Evolutionary conservation across 2,797 vertebrate genomes (phyloP).

Genomic region (Anableps anableps): DNA sequence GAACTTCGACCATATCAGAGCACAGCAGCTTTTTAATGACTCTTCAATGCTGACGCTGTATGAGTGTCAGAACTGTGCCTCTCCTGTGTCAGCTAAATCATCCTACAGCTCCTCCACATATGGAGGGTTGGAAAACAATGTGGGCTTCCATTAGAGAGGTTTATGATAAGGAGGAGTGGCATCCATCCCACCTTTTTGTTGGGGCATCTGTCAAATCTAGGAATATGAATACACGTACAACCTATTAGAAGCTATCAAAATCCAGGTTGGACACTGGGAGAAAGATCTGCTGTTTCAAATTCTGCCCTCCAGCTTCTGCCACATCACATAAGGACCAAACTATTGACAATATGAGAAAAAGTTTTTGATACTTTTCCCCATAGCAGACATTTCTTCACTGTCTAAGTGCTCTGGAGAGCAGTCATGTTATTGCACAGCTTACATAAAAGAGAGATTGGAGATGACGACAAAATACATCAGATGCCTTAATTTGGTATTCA

Average conservation of each 20-base stretch:
- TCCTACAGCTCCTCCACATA: conserved; percentile 3
- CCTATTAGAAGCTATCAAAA: background rate
- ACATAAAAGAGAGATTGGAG: conserved; percentile 3
- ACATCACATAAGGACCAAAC: background rate
- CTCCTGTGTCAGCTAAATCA: conserved; percentile 6
- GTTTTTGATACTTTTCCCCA: background rate
- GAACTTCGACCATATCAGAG: conserved; percentile 1
- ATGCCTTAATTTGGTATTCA: conserved; percentile 7
- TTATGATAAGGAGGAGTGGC: background rate
- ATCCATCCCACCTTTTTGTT: background rate
- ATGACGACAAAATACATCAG: background rate
- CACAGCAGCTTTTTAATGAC: background rate
- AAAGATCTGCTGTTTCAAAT: background rate
- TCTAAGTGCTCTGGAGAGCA: background rate
- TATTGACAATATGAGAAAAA: background rate
- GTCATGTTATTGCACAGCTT: background rate
- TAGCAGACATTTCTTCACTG: conserved; percentile 1
- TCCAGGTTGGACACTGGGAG: background rate
- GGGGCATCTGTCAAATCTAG: background rate
- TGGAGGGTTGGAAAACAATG: background rate
- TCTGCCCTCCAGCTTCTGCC: conserved; percentile 1
- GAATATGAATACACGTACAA: background rate
- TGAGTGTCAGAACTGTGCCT: background rate
- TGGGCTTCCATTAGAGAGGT: background rate
- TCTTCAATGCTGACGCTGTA: background rate